Base-by-base conservation (phyloP, 2,797 vertebrate species). In the Ctenopoma multispine region DNA sequence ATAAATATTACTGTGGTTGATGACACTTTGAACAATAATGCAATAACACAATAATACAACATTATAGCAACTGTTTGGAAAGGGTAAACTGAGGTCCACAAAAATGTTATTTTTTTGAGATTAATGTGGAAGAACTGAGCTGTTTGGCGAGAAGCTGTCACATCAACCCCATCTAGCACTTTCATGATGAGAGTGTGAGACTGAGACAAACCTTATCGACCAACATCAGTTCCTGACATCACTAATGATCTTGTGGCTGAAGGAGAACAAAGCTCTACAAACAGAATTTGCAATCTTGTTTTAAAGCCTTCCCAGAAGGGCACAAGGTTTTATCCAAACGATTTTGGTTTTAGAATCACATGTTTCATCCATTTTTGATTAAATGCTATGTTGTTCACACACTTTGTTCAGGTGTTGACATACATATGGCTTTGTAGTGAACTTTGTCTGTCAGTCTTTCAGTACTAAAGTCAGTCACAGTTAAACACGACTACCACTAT, bases 211-310 rank as follows among this genome's bases (percentile, higher is more conserved):
- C 57, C 50, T 69, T 49, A 71, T 75, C 38, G 9, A 41, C 71
- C 20, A 56, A 64, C 57, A 75, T 69, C 60, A 78, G 24, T 20
- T 47, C 56, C 11, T 15, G 10, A 68, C 36, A 47, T 64, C 38
- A 64, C 34, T 53, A 47, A 75, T 71, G 66, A 61, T 62, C 41
- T 36, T 78, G 49, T 61, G 23, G 46, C 66, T 63, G 29, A 76
- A 81, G 34, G 38, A n/a, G 17, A 68, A 43, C n/a, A 63, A 70
- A 69, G 62, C 21, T 34, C 15, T 59, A 51, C 36, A 53, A 41
- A 31, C 57, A 46, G 7, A 15, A 56, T 56, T 17, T 23, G 47
- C 24, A 60, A 27, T 69, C 34, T 20, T 49, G 34, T 41, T 40
- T 40, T 4, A 66, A 55, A 63, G 18, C 40, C 54, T 57, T 51